Conservation (phyloP, 2,888 invertebrate genomes). For the Folsomia manolachei region DNA sequence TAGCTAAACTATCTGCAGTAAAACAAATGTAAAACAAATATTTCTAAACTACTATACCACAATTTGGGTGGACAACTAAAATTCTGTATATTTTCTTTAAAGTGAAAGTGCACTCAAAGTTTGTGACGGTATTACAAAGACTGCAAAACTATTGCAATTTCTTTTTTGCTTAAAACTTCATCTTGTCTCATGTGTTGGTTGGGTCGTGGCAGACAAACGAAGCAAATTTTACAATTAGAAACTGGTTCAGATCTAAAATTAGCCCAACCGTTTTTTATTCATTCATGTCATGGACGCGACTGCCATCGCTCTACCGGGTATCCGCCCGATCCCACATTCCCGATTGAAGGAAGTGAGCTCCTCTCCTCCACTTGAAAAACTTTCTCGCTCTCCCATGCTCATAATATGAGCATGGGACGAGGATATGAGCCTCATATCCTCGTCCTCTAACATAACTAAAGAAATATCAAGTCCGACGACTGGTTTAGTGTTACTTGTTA, state of each 20-base stretch:
- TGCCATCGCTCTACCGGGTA: constrained; percentile 11
- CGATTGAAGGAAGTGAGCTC: neutral
- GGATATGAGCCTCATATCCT: too few species aligned
- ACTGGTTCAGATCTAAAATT: constrained; percentile 38
- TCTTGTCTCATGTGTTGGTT: constrained; percentile 10
- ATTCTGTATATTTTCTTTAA: neutral
- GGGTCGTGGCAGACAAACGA: neutral
- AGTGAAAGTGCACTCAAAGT: too few species aligned
- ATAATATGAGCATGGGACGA: too few species aligned
- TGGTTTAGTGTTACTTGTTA: too few species aligned
- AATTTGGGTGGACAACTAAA: neutral
- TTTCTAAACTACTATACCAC: neutral
- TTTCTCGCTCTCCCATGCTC: too few species aligned
- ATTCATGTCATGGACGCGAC: constrained; percentile 20
- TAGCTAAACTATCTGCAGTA: neutral
- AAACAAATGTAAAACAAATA: neutral
- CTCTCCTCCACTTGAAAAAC: neutral
- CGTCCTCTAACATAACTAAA: too few species aligned
- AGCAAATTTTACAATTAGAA: constrained; percentile 26
- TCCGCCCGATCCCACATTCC: constrained; percentile 20
- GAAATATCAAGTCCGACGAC: too few species aligned
- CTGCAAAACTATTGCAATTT: neutral
- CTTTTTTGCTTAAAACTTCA: neutral
- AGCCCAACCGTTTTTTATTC: constrained; percentile 29
- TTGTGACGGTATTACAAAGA: too few species aligned